Evolutionary conservation across 2,888 invertebrate species (phyloP), one percentile per base, ranked within the genome.

Genomic region (Oxystoma pomonae): DNA sequence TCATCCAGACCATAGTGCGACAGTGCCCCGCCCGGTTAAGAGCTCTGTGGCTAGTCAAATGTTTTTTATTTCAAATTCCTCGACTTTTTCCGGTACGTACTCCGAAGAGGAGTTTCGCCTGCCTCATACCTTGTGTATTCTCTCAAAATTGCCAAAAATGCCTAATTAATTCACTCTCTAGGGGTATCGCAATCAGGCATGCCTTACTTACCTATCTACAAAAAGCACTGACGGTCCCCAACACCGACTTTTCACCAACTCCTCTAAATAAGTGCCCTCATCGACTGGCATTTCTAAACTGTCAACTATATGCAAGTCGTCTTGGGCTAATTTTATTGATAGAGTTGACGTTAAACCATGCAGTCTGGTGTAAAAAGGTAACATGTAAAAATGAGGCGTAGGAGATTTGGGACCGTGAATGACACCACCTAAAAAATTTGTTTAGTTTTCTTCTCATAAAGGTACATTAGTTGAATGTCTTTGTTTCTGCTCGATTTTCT

Each of bases 151-250:
- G n/a, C n/a, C n/a, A n/a, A n/a, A n/a, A n/a, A n/a, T n/a, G n/a
- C n/a, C n/a, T n/a, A n/a, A n/a, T n/a, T n/a, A n/a, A n/a, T n/a
- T n/a, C n/a, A n/a, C n/a, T n/a, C n/a, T n/a, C n/a, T n/a, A n/a
- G n/a, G n/a, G n/a, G n/a, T n/a, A n/a, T n/a, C n/a, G n/a, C 35
- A n/a, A n/a, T n/a, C n/a, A n/a, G n/a, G n/a, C n/a, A n/a, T n/a
- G n/a, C n/a, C n/a, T n/a, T n/a, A 64, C 71, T 85, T 87, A 94
- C 90, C 90, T 90, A 80, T 98, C 96, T 60, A 98, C 86, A 81
- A 99, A 90, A 0, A 99, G 83, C 12, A 96, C 95, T 9, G 98
- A 96, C 51, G 95, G 92, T 12, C 99, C 99, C 99, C 99, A 99
- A 77, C 91, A 90, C 70, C 98, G 86, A 55, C 87, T 84, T 71